Percentiles rank a stretch among this genome's conserved stretches.
Conservation (phyloP, 1,140 invertebrate species). For the Araneus ventricosus region DNA sequence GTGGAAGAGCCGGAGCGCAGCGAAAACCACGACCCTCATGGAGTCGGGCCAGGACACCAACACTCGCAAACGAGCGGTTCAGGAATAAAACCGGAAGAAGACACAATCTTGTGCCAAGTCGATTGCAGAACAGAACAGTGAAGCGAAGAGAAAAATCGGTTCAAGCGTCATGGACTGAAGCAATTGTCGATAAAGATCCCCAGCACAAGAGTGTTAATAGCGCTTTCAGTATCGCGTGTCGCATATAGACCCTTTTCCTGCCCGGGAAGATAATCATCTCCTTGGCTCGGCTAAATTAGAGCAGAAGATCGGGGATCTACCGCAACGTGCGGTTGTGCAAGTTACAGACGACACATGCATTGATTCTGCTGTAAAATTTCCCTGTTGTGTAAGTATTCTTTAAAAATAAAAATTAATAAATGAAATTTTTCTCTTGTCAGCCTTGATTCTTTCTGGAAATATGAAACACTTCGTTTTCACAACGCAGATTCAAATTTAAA, state of each 20-base stretch:
- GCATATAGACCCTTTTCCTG: neutral
- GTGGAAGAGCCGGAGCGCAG: neutral
- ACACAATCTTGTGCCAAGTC: slow-evolving; percentile 30
- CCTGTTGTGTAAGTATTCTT: no score
- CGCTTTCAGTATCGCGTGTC: slow-evolving; percentile 46
- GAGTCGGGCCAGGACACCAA: neutral
- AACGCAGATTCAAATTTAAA: no score
- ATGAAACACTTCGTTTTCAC: no score
- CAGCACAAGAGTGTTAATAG: slow-evolving; percentile 56
- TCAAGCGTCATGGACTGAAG: slow-evolving; percentile 26
- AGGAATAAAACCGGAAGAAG: slow-evolving; percentile 7
- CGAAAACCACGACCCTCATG: neutral
- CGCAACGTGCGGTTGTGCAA: slow-evolving; percentile 8
- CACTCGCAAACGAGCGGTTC: neutral
- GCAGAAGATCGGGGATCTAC: slow-evolving; percentile 29
- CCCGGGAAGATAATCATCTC: neutral
- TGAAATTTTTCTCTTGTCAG: no score
- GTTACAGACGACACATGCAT: neutral
- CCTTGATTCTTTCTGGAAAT: no score
- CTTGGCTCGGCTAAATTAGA: slow-evolving; percentile 31
- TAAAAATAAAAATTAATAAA: no score
- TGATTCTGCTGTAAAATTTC: no score
- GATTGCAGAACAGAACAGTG: slow-evolving; percentile 7
- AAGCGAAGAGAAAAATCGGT: neutral
- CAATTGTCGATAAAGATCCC: slow-evolving; percentile 65